These are phyloP conservation scores for Apostichopus japonicus DNA, from an alignment of 35 echinoderm and acorn worm species.

Conservation along the genomic window DNA sequence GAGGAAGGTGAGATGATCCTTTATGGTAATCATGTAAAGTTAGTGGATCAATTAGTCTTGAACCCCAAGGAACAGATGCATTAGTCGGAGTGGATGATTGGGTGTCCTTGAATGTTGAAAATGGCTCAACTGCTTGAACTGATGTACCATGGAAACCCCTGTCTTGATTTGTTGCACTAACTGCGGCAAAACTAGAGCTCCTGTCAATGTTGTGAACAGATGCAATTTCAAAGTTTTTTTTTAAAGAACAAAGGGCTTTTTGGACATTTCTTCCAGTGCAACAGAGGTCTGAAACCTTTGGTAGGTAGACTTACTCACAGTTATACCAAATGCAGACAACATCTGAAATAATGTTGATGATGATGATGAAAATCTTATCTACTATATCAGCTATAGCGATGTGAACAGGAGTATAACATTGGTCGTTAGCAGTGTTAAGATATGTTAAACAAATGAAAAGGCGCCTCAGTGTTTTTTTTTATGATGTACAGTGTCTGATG, in stretches of 20 bases:
- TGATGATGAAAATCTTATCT: conserved; percentile 11
- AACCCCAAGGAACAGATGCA: no score
- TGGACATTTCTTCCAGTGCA: conserved; percentile 25
- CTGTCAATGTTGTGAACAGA: conserved; percentile 42
- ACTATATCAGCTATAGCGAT: background rate
- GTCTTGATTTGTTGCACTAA: background rate
- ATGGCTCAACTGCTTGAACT: background rate
- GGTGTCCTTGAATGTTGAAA: no score
- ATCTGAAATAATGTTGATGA: conserved; percentile 23
- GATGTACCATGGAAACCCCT: background rate
- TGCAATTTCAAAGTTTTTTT: conserved; percentile 26
- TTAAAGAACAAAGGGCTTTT: background rate
- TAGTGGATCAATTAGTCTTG: background rate
- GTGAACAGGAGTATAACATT: background rate
- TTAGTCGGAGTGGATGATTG: no score
- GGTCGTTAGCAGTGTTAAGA: background rate
- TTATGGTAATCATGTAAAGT: no score
- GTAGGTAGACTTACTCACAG: conserved; percentile 22
- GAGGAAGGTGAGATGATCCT: no score
- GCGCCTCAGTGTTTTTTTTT: no score
- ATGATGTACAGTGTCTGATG: no score
- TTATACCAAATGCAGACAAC: conserved; percentile 22
- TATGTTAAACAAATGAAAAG: conserved; percentile 11
- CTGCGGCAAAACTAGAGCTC: conserved; percentile 38
- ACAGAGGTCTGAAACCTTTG: conserved; percentile 15